Conservation (phyloP, 2,797 vertebrate species). For the Anniella stebbinsi region DNA sequence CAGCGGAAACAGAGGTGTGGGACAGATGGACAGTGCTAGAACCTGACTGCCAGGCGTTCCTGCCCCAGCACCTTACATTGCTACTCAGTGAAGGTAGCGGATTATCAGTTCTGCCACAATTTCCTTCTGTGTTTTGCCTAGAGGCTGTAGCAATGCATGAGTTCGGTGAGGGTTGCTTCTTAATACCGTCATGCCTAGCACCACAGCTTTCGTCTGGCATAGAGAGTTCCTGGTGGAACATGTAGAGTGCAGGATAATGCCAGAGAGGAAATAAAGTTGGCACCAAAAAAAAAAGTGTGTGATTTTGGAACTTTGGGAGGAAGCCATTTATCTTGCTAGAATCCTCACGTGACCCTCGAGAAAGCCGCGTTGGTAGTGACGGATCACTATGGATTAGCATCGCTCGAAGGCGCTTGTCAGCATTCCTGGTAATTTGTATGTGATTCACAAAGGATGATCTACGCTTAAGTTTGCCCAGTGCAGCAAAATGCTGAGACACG, state of each 20-base stretch:
- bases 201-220: background rate
- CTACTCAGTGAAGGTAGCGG: background rate
- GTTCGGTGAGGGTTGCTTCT: background rate
- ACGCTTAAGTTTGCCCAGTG: conserved; percentile 37
- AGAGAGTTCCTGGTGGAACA: background rate
- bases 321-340: rapidly evolving
- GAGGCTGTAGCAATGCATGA: background rate
- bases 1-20: no score
- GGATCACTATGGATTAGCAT: background rate
- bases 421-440: conserved; percentile 42
- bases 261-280: background rate
- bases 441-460: conserved; percentile 41
- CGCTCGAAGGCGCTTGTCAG: conserved; percentile 51
- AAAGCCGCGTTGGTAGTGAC: background rate
- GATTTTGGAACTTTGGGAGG: background rate
- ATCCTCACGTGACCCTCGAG: conserved; percentile 11
- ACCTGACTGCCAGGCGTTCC: no score
- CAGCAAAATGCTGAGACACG: conserved; percentile 51
- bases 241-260: background rate
- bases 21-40: no score
- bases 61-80: no score
- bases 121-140: background rate
- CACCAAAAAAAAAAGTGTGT: background rate
- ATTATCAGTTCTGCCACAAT: background rate
- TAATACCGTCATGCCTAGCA: background rate